Base-by-base conservation (phyloP, 1,140 invertebrate species). In the Lamellibrachia luymesi region DNA sequence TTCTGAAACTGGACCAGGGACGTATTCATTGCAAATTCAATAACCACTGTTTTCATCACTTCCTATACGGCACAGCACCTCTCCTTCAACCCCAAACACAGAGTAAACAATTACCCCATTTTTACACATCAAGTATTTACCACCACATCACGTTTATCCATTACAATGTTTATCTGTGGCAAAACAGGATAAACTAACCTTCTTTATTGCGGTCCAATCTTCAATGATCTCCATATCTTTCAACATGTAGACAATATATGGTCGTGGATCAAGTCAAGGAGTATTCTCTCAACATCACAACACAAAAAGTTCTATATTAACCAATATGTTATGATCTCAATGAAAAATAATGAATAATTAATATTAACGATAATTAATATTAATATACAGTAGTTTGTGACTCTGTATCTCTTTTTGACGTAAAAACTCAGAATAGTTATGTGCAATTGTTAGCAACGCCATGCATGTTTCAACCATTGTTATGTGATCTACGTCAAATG, bases 241-340 rank as follows among this genome's bases (percentile, higher is more conserved):
- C 56, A 99, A 97, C 98, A 99, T 99, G 95, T 99, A 99, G 0
- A 99, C 98, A 94, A 99, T 98, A 96, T 98, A 99, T 91, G 99
- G 99, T 1, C 98, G 95, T 96, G 92, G 50, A 90, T 93, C 17
- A 91, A 91, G 49, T 91, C 17, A 91, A 51, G 91, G 51, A 91
- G 49, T n/a, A 27, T 38, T 91, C 91, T 51, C 17, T 51, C 91
- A 91, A 27, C 38, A 91, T 17, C 13, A 4, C 17, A 17, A 22
- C 0, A 6, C 2, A 91, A 4, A 91, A 10, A 91, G 13, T 56
- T 56, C 6, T 56, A 56, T 56, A 56, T 56, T 56, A 56, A 56
- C 6, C 13, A 56, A 56, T 56, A 56, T 56, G 13, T 56, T 56
- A 80, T 80, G 64, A 80, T 22, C 64, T 6, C 17, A 80, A 80